Evolutionary conservation across 2,113 vertebrate species (phyloP).

Genomic region (Saimiri boliviensis): DNA sequence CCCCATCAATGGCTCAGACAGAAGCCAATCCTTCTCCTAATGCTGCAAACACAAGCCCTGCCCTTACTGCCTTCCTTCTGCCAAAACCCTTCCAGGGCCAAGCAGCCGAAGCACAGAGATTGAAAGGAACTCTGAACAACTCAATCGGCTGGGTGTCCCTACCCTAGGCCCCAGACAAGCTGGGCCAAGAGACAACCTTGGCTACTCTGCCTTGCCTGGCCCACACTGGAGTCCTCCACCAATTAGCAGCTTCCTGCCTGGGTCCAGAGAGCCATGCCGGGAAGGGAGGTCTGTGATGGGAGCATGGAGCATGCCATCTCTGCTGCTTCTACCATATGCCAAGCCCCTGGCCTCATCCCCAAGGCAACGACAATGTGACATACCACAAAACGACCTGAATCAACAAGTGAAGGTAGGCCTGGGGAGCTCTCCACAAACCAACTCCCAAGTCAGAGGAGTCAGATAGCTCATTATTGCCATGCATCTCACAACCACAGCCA

Average conservation of each 20-base stretch:
- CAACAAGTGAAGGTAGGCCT: constrained; percentile 57
- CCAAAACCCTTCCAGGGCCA: constrained; percentile 35
- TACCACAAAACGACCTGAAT: constrained; percentile 8
- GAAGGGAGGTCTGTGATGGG: constrained; percentile 71
- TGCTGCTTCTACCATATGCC: constrained; percentile 52
- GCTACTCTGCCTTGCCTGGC: not conserved
- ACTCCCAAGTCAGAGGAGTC: constrained; percentile 59
- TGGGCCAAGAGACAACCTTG: constrained; percentile 1
- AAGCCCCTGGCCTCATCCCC: constrained; percentile 41
- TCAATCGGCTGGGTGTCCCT: not conserved
- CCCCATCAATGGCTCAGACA: not conserved
- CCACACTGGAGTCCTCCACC: constrained; percentile 10
- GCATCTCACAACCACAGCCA: constrained; percentile 59
- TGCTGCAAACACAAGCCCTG: not conserved
- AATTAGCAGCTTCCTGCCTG: constrained; percentile 64
- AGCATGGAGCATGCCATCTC: constrained; percentile 76
- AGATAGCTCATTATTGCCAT: constrained; percentile 48
- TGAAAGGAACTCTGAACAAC: constrained; percentile 39
- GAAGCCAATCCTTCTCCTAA: not conserved
- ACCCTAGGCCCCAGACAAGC: not conserved
- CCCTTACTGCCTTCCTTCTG: constrained; percentile 16
- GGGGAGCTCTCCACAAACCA: constrained; percentile 60
- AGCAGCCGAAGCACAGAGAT: constrained; percentile 35
- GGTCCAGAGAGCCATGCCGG: constrained; percentile 66
- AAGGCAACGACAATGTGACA: not conserved